phyloP scores from a whole-genome alignment of 2,888 invertebrate genomes.

The Ecliptopera silaceata region DNA sequence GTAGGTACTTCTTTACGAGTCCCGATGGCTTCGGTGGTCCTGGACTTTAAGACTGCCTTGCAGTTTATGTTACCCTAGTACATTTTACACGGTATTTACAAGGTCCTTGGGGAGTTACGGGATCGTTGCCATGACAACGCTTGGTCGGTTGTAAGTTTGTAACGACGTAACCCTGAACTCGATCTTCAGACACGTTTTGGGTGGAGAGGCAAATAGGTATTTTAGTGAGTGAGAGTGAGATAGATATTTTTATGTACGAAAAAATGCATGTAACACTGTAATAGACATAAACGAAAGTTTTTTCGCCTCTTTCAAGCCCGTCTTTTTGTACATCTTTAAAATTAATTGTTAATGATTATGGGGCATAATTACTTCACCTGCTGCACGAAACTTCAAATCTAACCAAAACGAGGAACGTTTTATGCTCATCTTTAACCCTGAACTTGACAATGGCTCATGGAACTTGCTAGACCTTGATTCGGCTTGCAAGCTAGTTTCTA shows the following conservation, averaged over 20 bases:
- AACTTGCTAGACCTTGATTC: slow-evolving; percentile 10
- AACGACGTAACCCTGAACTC: slow-evolving; percentile 21
- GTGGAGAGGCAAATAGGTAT: background rate
- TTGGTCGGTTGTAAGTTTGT: slow-evolving; percentile 15
- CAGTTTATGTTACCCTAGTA: slow-evolving; percentile 62
- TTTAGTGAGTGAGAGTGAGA: background rate
- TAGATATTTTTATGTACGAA: too few relatives aligned
- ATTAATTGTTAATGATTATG: too few relatives aligned
- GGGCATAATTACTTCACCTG: too few relatives aligned
- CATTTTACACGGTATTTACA: slow-evolving; percentile 72
- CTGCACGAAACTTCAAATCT: too few relatives aligned
- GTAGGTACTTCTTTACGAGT: background rate
- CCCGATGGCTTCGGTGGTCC: background rate
- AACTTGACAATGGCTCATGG: slow-evolving; percentile 7
- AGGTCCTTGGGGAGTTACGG: slow-evolving; percentile 61
- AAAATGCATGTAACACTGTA: too few relatives aligned
- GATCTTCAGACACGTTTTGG: slow-evolving; percentile 1
- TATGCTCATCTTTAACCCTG: slow-evolving; percentile 8
- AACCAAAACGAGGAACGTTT: too few relatives aligned
- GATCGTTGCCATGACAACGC: slow-evolving; percentile 40
- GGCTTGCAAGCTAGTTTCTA: slow-evolving; percentile 2
- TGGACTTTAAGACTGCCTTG: slow-evolving; percentile 32
- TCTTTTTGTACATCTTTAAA: too few relatives aligned
- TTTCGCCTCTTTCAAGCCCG: too few relatives aligned
- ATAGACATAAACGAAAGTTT: too few relatives aligned